These are phyloP conservation scores for Scomberomorus guttatus DNA, from an alignment of 2,797 vertebrate species.

Conservation along the genomic window DNA sequence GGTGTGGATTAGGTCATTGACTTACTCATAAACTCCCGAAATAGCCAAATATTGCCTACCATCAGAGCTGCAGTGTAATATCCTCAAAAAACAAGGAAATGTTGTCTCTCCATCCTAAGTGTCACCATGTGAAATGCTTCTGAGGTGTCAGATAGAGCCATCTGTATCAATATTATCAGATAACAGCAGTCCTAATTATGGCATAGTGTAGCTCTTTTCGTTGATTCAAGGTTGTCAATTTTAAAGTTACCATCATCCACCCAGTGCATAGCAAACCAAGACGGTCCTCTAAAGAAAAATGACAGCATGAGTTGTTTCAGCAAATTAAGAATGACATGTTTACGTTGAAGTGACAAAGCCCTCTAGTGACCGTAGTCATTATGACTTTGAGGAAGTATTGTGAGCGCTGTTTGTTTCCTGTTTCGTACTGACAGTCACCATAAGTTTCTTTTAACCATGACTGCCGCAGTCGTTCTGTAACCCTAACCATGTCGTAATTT, in stretches of 20 bases:
- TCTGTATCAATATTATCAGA: constrained; percentile 9
- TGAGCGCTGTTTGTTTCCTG: no score
- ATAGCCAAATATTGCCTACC: constrained; percentile 67
- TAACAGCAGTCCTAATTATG: constrained; percentile 8
- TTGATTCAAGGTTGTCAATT: constrained; percentile 18
- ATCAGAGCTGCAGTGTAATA: constrained; percentile 42
- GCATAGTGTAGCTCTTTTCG: background rate
- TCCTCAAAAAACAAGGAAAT: constrained; percentile 49
- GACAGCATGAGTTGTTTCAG: no score
- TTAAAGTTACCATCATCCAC: background rate
- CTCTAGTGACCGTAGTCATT: no score
- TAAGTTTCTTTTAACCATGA: no score
- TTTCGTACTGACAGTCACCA: no score
- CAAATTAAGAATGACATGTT: no score
- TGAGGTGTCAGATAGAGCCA: background rate
- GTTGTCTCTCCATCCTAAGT: constrained; percentile 15
- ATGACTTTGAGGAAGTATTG: no score
- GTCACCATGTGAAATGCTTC: constrained; percentile 15
- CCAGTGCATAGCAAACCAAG: background rate
- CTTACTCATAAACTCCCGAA: constrained; percentile 73
- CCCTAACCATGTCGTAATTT: no score
- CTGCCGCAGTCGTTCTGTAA: no score
- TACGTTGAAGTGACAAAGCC: no score
- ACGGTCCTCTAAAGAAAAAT: no score
- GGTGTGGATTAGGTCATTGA: constrained; percentile 77